These are phyloP conservation scores for Chrosomus eos DNA, from an alignment of 2,797 vertebrate species.

Conservation along the genomic window DNA sequence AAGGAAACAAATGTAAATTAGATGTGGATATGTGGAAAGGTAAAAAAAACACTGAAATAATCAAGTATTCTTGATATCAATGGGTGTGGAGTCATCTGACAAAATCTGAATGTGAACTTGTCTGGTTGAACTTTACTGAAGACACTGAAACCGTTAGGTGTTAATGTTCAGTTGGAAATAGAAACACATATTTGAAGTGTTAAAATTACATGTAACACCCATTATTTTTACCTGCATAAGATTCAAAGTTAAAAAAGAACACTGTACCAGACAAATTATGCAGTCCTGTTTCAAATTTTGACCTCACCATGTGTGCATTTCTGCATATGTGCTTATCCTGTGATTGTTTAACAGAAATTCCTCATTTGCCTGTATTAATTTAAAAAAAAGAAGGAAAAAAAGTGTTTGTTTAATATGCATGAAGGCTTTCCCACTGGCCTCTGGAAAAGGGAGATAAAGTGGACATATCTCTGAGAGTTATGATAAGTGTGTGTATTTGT, in stretches of 20 bases:
- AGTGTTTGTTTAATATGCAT: constrained; percentile 83
- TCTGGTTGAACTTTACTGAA: constrained; percentile 15
- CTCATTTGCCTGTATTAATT: constrained; percentile 77
- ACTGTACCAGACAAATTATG: background rate
- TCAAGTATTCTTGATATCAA: background rate
- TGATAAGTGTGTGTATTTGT: constrained; percentile 71
- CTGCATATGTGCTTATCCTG: constrained; percentile 60
- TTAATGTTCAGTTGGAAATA: constrained; percentile 29
- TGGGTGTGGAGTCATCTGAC: background rate
- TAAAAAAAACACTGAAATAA: background rate
- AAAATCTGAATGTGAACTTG: background rate
- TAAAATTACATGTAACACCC: constrained; percentile 13
- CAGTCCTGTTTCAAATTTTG: background rate
- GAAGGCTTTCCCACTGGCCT: constrained; percentile 78
- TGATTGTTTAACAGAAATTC: constrained; percentile 72
- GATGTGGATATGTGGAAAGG: background rate
- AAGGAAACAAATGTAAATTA: background rate
- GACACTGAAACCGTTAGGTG: background rate
- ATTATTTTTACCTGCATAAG: constrained; percentile 18
- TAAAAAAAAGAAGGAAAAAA: constrained; percentile 27
- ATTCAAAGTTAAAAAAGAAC: background rate
- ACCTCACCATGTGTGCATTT: constrained; percentile 13
- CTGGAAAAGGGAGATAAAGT: constrained; percentile 79
- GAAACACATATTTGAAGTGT: constrained; percentile 27
- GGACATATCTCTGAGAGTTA: constrained; percentile 77